Percentiles rank a stretch among this genome's conserved stretches.
Evolutionary conservation across 2,113 vertebrate genomes (phyloP).

Genomic region (Aythya baeri): DNA sequence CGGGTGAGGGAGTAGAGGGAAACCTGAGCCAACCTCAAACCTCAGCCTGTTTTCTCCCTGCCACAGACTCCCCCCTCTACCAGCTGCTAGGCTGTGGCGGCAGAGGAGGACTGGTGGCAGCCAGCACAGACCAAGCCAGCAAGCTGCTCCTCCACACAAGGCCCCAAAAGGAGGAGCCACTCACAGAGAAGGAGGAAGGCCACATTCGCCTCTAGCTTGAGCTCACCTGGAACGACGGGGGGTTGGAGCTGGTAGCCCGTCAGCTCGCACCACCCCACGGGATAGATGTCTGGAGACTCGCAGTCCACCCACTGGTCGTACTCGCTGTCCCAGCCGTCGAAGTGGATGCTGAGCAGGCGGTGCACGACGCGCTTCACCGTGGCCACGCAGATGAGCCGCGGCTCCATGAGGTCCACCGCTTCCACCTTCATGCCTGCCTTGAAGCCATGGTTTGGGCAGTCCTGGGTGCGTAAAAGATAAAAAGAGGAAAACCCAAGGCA

Average conservation of each 20-base stretch:
- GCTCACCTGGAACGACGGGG: conserved; percentile 86
- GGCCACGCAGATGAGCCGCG: conserved; percentile 93
- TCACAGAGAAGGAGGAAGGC: not conserved
- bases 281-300: conserved; percentile 95
- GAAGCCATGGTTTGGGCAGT: conserved; percentile 89
- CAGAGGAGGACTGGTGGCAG: not conserved
- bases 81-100: not conserved
- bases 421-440: conserved; percentile 91
- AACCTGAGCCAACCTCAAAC: not conserved
- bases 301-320: conserved; percentile 98
- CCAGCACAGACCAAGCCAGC: not conserved
- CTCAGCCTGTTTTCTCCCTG: conserved; percentile 1
- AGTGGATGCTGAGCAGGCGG: conserved; percentile 92
- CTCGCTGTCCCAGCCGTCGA: conserved; percentile 95
- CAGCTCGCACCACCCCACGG: conserved; percentile 95
- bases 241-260: conserved; percentile 92
- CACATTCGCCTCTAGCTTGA: not conserved
- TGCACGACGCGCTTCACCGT: conserved; percentile 88
- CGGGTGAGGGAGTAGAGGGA: not conserved
- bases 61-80: not conserved
- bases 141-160: not conserved
- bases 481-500: not conserved
- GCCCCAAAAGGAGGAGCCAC: not conserved
- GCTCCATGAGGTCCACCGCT: conserved; percentile 97
- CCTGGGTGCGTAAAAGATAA: conserved; percentile 70